A percentile compares a stretch with the other conserved stretches of the same genome.
Evolutionary conservation across 1,140 invertebrate species (phyloP).

Genomic region (Nasonia giraulti): DNA sequence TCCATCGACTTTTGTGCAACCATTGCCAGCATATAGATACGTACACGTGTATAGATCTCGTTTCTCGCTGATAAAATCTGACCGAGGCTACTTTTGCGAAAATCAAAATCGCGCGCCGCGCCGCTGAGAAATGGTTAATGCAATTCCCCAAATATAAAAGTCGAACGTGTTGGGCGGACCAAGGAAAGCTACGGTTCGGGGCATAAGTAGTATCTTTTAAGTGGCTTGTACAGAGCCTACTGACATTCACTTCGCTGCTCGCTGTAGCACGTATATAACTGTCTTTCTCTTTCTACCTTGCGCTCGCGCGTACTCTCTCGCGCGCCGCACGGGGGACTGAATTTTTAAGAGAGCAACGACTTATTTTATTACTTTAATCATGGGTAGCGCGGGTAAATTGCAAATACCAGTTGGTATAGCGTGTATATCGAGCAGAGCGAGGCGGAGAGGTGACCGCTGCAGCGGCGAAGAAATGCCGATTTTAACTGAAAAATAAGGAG

Average conservation of each 20-base stretch:
- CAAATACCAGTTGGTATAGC: background rate
- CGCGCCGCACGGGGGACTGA: too few relatives aligned
- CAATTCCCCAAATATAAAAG: background rate
- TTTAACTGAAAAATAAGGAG: background rate
- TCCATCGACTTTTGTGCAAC: background rate
- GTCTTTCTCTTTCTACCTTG: background rate
- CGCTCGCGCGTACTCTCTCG: background rate
- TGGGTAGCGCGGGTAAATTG: background rate
- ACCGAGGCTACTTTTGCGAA: background rate
- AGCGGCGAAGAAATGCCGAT: too few relatives aligned
- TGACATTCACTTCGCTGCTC: background rate
- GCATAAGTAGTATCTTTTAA: background rate
- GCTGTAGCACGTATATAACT: background rate
- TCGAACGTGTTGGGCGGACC: background rate
- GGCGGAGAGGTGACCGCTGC: too few relatives aligned
- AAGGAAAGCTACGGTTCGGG: background rate
- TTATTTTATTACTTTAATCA: background rate
- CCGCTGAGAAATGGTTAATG: background rate
- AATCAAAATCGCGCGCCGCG: background rate
- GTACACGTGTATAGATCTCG: background rate
- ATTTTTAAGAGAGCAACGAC: background rate
- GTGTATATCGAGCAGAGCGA: too few relatives aligned
- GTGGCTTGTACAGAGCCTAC: background rate
- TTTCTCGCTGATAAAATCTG: background rate
- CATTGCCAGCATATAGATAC: background rate